phyloP scores from a whole-genome alignment of 2,113 vertebrate genomes.

The Xyrauchen texanus region DNA sequence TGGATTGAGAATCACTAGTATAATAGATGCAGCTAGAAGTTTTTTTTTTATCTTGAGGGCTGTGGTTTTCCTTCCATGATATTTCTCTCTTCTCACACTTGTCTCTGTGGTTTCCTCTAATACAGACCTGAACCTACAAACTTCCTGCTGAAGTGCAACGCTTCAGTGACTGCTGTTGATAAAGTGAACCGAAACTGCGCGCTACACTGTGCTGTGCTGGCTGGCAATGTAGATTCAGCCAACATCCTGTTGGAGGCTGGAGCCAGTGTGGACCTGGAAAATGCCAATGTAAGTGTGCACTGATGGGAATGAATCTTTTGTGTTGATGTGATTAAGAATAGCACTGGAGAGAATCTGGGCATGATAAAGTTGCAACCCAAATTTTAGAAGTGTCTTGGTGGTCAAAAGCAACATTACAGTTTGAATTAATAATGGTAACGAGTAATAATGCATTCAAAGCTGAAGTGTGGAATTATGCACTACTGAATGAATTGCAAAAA shows the following conservation, averaged over 20 bases:
- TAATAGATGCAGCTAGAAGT: too few relatives aligned
- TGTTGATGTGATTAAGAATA: too few relatives aligned
- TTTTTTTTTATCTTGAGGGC: neutral
- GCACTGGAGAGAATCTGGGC: neutral
- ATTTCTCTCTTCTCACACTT: neutral
- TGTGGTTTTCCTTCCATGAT: neutral
- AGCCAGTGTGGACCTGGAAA: conserved; percentile 84
- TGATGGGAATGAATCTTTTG: too few relatives aligned
- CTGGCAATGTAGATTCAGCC: conserved; percentile 85
- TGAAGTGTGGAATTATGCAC: too few relatives aligned
- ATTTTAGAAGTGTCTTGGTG: too few relatives aligned
- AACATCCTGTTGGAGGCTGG: conserved; percentile 89
- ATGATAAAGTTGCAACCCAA: too few relatives aligned
- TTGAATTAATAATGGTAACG: too few relatives aligned
- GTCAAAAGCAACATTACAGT: too few relatives aligned
- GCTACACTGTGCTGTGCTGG: conserved; percentile 88
- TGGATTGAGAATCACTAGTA: too few relatives aligned
- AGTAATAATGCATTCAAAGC: too few relatives aligned
- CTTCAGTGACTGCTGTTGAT: conserved; percentile 87
- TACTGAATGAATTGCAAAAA: too few relatives aligned
- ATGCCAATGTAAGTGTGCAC: conserved; percentile 77
- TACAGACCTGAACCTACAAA: conserved; percentile 87
- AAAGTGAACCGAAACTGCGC: conserved; percentile 88
- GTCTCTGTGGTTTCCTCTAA: neutral
- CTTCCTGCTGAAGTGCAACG: conserved; percentile 93